Evolutionary conservation across 2,888 invertebrate species (phyloP), one percentile per base, ranked within the genome.

Genomic region (Xestia rhomboidea): DNA sequence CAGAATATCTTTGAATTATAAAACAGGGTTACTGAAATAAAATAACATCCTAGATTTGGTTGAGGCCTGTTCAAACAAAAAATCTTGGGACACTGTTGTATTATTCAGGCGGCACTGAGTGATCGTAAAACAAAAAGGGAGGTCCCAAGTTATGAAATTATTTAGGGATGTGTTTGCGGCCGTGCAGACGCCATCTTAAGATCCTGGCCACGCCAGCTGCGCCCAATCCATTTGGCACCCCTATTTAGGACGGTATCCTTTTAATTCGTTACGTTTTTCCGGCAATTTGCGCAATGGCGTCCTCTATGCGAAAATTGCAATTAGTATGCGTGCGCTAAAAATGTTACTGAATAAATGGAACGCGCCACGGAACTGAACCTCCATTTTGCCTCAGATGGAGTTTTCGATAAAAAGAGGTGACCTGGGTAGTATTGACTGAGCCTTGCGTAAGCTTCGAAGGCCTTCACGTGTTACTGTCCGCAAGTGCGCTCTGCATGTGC

Each of bases 171-270:
- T 82, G 81, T 84, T 84, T 86, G 83, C 79, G 81, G 79, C 64
- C 81, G 78, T 68, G 68, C 68, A 86, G 85, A 49, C 85, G 86
- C 87, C 83, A 87, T 88, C 85, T 87, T 81, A 86, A 79, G 82
- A 86, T 73, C 64, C 66, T 79, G 71, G 62, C 41, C 63, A 60
- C 68, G 84, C 68, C 83, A 88, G 83, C 79, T 87, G 84, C 73
- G 82, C 67, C 76, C 72, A 70, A 62, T 60, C 60, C 68, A 69
- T 85, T 82, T 73, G 51, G 74, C 77, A 86, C 63, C 75, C 83
- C 70, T 68, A 73, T 79, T 82, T 69, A 73, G 75, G 62, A 66
- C 67, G 68, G 51, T 81, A 75, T 73, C 67, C 72, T 79, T 87
- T 81, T 79, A 87, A 83, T 80, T 77, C 68, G 62, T 76, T 71